Conservation (phyloP, 2,888 invertebrate species). For the Drosophila barbarae region DNA sequence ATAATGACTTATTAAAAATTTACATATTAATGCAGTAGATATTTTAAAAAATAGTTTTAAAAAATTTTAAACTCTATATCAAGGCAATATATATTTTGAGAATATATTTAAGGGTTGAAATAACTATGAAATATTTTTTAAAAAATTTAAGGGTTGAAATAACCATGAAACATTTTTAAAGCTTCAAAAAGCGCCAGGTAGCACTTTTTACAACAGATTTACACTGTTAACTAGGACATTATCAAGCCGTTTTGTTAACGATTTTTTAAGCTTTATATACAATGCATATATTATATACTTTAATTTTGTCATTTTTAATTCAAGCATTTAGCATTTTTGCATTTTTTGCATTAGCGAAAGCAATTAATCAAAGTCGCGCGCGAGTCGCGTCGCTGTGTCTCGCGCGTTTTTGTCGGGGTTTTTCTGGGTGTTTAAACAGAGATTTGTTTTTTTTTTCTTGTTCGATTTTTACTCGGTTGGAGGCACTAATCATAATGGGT, state of each 20-base stretch:
- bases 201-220: background rate
- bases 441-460: constrained; percentile 12
- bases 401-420: constrained; percentile 24
- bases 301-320: constrained; percentile 29
- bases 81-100: too few species aligned
- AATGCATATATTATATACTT: constrained; percentile 20
- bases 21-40: too few species aligned
- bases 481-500: constrained; percentile 39
- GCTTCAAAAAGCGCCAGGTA: background rate
- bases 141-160: too few species aligned
- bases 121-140: too few species aligned
- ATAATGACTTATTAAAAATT: too few species aligned
- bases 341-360: constrained; percentile 27
- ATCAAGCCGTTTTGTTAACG: background rate
- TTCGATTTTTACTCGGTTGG: constrained; percentile 41
- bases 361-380: constrained; percentile 63
- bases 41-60: too few species aligned
- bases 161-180: too few species aligned
- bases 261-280: background rate
- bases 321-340: constrained; percentile 8
- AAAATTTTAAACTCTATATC: too few species aligned
- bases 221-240: constrained; percentile 1
- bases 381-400: constrained; percentile 57
- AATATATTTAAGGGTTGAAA: too few species aligned
- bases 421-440: constrained; percentile 4